Percentiles rank a stretch among this genome's conserved stretches.
These are phyloP conservation scores for Cyrtorhinus lividipennis DNA, from an alignment of 1,140 invertebrate species.

Conservation along the genomic window DNA sequence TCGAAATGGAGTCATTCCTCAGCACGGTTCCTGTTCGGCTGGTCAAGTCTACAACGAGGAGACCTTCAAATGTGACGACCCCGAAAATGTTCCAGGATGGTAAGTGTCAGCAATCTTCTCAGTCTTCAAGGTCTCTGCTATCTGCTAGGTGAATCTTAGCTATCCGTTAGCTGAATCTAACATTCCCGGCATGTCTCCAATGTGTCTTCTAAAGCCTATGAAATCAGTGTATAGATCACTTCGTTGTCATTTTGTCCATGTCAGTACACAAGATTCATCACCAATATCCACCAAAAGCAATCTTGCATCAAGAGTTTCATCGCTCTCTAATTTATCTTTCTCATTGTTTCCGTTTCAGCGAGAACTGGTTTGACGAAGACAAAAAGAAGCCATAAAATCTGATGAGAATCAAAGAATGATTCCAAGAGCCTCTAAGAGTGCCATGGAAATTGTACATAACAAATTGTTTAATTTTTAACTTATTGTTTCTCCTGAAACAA, in stretches of 20 bases:
- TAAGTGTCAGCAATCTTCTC: constrained; percentile 38
- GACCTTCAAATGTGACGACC: constrained; percentile 63
- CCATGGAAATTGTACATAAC: not conserved
- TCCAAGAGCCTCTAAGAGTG: not conserved
- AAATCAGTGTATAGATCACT: too few species aligned
- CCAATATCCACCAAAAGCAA: too few species aligned
- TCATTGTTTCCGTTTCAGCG: constrained; percentile 39
- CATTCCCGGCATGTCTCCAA: too few species aligned
- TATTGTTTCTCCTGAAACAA: not conserved
- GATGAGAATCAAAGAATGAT: not conserved
- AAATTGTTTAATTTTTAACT: not conserved
- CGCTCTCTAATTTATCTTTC: too few species aligned
- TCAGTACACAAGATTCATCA: too few species aligned
- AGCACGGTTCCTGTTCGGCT: constrained; percentile 55
- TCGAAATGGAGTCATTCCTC: constrained; percentile 56
- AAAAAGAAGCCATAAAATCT: constrained; percentile 23
- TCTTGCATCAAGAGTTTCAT: too few species aligned
- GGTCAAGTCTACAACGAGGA: constrained; percentile 70
- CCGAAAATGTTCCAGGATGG: constrained; percentile 67
- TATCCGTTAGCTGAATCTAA: too few species aligned
- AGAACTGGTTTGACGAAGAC: constrained; percentile 45
- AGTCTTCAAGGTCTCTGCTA: too few species aligned
- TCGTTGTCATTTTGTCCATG: too few species aligned
- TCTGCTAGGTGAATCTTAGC: too few species aligned
- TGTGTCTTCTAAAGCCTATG: too few species aligned